Evolutionary conservation across 2,113 vertebrate genomes (phyloP).

Genomic region (Mellivora capensis): DNA sequence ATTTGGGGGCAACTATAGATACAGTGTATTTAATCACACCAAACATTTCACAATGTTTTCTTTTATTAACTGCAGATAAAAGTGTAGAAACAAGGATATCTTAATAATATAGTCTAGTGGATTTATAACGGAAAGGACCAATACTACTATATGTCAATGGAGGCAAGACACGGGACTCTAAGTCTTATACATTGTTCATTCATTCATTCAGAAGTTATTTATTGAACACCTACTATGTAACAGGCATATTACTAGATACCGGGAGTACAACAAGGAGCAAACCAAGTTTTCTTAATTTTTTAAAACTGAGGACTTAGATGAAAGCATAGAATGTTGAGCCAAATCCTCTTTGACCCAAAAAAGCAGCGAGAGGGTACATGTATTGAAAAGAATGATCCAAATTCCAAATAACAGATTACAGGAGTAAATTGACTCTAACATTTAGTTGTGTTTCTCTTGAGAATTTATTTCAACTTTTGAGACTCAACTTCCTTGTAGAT

Average conservation of each 20-base stretch:
- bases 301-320: not conserved
- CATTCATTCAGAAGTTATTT: not conserved
- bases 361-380: not conserved
- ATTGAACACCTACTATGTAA: not conserved
- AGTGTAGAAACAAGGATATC: not conserved
- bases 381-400: constrained; percentile 3
- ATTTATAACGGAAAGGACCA: not conserved
- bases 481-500: not conserved
- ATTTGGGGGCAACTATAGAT: not conserved
- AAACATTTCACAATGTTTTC: not conserved
- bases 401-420: constrained; percentile 19
- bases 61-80: not conserved
- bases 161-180: not conserved
- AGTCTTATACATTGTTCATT: not conserved
- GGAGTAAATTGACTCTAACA: not conserved
- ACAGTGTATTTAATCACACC: not conserved
- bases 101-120: not conserved
- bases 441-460: not conserved
- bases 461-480: not conserved
- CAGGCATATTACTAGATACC: not conserved
- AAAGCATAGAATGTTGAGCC: not conserved
- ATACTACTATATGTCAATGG: not conserved
- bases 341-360: constrained; percentile 6
- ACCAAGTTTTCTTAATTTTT: not conserved
- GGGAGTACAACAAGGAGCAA: not conserved